Evolutionary conservation across 2,113 vertebrate genomes (phyloP).

Genomic region (Pachycephala philippinensis): DNA sequence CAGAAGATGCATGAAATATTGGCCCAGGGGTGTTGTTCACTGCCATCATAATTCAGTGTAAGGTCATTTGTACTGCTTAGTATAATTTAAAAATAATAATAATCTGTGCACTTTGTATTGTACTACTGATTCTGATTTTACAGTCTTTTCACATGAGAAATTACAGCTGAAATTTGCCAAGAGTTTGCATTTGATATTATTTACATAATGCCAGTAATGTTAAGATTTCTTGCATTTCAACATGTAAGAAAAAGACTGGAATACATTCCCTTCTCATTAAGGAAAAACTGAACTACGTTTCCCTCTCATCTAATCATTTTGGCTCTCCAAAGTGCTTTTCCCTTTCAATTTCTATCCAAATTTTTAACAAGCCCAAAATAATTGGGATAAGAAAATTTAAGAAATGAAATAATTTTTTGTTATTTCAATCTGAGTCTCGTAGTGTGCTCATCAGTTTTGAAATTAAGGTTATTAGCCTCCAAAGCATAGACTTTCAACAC

Average conservation of each 20-base stretch:
- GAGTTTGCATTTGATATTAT: neutral
- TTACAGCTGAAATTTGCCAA: neutral
- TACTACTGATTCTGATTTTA: neutral
- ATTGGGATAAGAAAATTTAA: neutral
- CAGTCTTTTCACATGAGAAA: neutral
- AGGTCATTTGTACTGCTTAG: neutral
- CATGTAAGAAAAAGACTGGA: neutral
- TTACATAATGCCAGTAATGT: neutral
- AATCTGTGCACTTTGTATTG: neutral
- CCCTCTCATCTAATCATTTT: neutral
- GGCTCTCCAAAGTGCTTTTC: neutral
- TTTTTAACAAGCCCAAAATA: neutral
- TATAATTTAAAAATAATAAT: neutral
- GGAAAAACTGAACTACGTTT: neutral
- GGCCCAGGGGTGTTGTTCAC: neutral
- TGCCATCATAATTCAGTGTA: neutral
- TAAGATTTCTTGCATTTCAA: neutral
- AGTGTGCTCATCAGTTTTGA: neutral
- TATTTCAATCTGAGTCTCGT: neutral
- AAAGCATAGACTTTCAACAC: neutral
- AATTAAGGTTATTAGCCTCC: neutral
- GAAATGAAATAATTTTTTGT: neutral
- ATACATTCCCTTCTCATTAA: neutral
- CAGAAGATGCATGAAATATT: neutral
- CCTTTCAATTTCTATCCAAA: neutral